phyloP scores from a whole-genome alignment of 2,797 vertebrate species.

The Epinephelus coioides region DNA sequence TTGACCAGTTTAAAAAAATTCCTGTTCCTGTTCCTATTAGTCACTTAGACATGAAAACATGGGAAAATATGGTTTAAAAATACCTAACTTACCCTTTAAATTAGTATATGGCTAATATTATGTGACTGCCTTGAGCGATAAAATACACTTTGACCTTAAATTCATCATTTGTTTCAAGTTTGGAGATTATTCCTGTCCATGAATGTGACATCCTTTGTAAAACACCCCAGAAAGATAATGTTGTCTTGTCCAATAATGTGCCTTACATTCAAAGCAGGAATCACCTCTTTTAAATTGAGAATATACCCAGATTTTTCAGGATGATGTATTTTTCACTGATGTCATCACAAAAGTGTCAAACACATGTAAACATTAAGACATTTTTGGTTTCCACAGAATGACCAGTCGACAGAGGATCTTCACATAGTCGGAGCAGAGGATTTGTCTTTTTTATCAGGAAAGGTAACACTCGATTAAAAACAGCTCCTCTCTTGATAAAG shows the following conservation, averaged over 20 bases:
- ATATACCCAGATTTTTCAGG: not conserved
- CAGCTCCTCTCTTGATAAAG: not conserved
- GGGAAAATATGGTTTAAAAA: too few relatives aligned
- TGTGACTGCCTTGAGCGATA: too few relatives aligned
- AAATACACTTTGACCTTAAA: too few relatives aligned
- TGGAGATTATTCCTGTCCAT: not conserved
- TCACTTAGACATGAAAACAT: too few relatives aligned
- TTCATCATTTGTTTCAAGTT: too few relatives aligned
- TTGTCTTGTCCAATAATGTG: not conserved
- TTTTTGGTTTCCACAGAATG: conserved; percentile 85
- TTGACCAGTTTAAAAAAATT: too few relatives aligned
- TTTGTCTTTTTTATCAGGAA: conserved; percentile 91
- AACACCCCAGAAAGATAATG: not conserved
- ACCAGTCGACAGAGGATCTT: conserved; percentile 90
- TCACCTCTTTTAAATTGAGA: not conserved
- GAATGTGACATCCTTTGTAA: not conserved
- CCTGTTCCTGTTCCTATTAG: too few relatives aligned
- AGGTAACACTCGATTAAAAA: conserved; percentile 82
- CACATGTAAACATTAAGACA: not conserved
- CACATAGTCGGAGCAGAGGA: conserved; percentile 92
- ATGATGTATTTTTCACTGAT: too few relatives aligned
- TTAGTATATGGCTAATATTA: too few relatives aligned
- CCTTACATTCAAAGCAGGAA: not conserved
- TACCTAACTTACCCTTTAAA: too few relatives aligned
- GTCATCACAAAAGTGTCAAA: not conserved